These are phyloP conservation scores for Chouioia cunea DNA, from an alignment of 2,888 invertebrate genomes.

Conservation along the genomic window DNA sequence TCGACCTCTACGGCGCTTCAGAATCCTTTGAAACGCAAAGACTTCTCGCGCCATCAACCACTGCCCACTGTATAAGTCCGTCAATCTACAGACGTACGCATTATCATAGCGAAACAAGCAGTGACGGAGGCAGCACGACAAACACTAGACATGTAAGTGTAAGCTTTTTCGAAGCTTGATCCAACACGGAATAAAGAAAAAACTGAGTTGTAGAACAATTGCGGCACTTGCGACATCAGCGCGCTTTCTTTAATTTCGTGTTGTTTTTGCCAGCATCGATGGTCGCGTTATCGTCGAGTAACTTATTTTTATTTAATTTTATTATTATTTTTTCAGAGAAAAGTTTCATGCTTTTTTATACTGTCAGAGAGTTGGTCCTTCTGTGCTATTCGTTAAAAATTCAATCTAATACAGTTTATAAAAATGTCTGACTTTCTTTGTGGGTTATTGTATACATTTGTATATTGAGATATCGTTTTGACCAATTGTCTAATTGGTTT, in stretches of 20 bases:
- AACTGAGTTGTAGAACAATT: too few relatives aligned
- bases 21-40: too few relatives aligned
- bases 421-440: background rate
- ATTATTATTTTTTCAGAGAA: background rate
- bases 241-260: background rate
- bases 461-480: slow-evolving; percentile 28
- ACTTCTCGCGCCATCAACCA: too few relatives aligned
- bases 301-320: background rate
- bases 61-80: too few relatives aligned
- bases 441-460: background rate
- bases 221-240: background rate
- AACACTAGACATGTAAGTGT: too few relatives aligned
- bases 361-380: slow-evolving; percentile 36
- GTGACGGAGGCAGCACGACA: too few relatives aligned
- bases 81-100: too few relatives aligned
- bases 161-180: too few relatives aligned
- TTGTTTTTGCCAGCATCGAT: slow-evolving; percentile 42
- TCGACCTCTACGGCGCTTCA: too few relatives aligned
- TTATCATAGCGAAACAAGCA: too few relatives aligned
- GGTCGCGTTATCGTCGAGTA: slow-evolving; percentile 6
- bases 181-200: too few relatives aligned
- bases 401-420: background rate
- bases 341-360: slow-evolving; percentile 32
- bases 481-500: slow-evolving; percentile 26
- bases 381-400: slow-evolving; percentile 33